phyloP scores from a whole-genome alignment of 2,113 vertebrate species.

The Pseudopipra pipra region DNA sequence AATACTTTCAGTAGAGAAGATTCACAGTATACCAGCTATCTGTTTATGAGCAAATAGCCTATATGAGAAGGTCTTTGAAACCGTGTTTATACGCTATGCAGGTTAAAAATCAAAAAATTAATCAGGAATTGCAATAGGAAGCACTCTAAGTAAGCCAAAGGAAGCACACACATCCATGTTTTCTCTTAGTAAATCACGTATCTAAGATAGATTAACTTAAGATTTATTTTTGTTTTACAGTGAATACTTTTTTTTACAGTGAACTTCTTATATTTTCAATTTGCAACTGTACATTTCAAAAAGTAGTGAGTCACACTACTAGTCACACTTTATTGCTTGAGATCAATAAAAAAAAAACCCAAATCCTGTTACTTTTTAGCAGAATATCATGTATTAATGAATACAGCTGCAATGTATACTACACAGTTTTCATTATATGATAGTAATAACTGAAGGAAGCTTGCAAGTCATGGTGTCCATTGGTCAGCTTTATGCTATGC shows the following conservation, averaged over 20 bases:
- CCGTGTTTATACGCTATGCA: background rate
- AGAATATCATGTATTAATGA: background rate
- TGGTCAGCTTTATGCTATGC: background rate
- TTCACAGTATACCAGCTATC: background rate
- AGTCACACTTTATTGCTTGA: background rate
- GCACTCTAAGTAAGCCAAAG: background rate
- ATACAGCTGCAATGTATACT: background rate
- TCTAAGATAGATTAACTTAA: background rate
- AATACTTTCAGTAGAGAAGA: background rate
- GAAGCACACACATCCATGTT: fast-evolving
- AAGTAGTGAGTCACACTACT: background rate
- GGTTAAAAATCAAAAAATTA: background rate
- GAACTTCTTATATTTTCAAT: background rate
- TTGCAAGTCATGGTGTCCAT: background rate
- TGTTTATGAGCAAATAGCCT: background rate
- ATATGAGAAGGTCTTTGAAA: background rate
- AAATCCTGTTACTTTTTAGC: background rate
- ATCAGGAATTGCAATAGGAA: background rate
- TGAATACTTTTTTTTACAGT: background rate
- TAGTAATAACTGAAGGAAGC: background rate
- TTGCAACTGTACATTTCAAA: background rate
- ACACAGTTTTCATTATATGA: background rate
- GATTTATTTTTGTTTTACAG: background rate
- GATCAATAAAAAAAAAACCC: background rate
- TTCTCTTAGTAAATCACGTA: background rate